A percentile compares a stretch with the other conserved stretches of the same genome.
These are phyloP conservation scores for Isotomurus palustris DNA, from an alignment of 2,888 invertebrate genomes.

Conservation along the genomic window DNA sequence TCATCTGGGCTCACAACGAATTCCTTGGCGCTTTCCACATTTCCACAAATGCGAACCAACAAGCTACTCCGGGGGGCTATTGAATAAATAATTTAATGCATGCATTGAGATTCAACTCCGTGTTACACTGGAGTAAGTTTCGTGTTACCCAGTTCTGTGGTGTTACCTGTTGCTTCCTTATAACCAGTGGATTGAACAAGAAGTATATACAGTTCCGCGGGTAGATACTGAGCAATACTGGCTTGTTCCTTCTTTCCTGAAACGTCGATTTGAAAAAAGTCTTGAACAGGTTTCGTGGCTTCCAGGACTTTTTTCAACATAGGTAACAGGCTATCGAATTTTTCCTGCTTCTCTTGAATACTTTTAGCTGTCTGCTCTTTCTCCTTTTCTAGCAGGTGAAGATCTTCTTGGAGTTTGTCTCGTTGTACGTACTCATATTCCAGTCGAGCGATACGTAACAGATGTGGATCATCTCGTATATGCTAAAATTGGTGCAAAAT, in stretches of 20 bases:
- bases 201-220: constrained; percentile 76
- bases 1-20: constrained; percentile 47
- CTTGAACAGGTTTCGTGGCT: constrained; percentile 82
- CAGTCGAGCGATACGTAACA: constrained; percentile 73
- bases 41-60: constrained; percentile 32
- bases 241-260: constrained; percentile 75
- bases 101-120: background rate
- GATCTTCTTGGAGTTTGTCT: constrained; percentile 71
- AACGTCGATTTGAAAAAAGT: constrained; percentile 73
- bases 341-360: constrained; percentile 68
- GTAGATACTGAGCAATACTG: constrained; percentile 67
- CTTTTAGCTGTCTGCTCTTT: constrained; percentile 72
- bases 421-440: constrained; percentile 89
- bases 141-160: no score
- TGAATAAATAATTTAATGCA: background rate
- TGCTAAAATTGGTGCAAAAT: no score
- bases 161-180: constrained; percentile 63
- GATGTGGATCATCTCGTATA: constrained; percentile 69
- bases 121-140: background rate
- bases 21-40: constrained; percentile 41
- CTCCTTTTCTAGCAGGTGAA: constrained; percentile 67
- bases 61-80: constrained; percentile 19
- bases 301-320: constrained; percentile 66
- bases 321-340: constrained; percentile 76
- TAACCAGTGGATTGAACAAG: constrained; percentile 81